Evolutionary conservation across 2,113 vertebrate species (phyloP).

Genomic region (Lagenorhynchus albirostris): DNA sequence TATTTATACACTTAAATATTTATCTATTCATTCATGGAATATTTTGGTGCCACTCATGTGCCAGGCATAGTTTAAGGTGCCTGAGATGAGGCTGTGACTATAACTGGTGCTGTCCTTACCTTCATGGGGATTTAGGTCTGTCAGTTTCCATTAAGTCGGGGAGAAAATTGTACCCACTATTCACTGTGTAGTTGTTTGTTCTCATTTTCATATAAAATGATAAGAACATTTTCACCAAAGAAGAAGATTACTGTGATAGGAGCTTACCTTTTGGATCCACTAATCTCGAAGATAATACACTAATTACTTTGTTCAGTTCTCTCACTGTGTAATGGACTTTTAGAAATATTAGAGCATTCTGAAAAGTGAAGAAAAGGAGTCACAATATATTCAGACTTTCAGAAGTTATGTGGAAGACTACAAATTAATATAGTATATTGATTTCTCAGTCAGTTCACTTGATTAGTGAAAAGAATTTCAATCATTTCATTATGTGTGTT

Average conservation of each 20-base stretch:
- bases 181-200: neutral
- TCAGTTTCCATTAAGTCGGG: neutral
- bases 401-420: neutral
- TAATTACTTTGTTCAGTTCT: neutral
- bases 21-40: neutral
- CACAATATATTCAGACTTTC: neutral
- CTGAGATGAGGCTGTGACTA: neutral
- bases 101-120: neutral
- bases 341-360: neutral
- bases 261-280: neutral
- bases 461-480: neutral
- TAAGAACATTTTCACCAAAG: neutral
- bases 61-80: neutral
- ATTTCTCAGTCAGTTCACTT: neutral
- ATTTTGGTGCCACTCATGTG: neutral
- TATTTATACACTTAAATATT: neutral
- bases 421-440: neutral
- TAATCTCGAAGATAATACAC: slow-evolving; percentile 4
- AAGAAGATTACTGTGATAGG: neutral
- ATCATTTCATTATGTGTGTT: neutral
- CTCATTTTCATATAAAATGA: slow-evolving; percentile 25
- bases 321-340: neutral
- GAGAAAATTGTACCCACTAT: neutral
- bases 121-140: neutral
- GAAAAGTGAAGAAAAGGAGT: neutral